Evolutionary conservation across 2,113 vertebrate species (phyloP).

Genomic region (Corvus moneduloides): DNA sequence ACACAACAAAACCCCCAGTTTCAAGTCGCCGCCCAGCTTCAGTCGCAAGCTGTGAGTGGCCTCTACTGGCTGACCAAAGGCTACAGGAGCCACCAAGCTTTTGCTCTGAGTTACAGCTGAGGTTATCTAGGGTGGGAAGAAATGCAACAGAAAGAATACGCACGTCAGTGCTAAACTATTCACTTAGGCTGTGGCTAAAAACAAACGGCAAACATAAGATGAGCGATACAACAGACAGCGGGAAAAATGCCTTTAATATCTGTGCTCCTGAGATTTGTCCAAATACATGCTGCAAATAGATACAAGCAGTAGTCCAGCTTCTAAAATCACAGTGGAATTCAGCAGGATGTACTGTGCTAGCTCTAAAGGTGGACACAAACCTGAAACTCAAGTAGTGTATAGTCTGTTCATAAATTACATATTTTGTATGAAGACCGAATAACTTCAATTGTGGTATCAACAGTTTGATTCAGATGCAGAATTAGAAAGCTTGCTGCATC

Average conservation of each 20-base stretch:
- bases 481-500: neutral
- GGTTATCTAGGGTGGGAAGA: neutral
- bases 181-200: neutral
- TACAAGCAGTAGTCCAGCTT: neutral
- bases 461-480: neutral
- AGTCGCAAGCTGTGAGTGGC: slow-evolving; percentile 94
- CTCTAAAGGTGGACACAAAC: neutral
- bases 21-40: slow-evolving; percentile 50
- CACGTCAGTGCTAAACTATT: neutral
- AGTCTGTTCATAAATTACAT: neutral
- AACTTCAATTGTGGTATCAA: neutral
- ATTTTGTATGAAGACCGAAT: neutral
- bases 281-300: neutral
- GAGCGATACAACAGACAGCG: accelerated
- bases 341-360: neutral
- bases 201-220: neutral
- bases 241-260: neutral
- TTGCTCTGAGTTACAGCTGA: neutral
- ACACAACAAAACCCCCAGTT: neutral
- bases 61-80: slow-evolving; percentile 94
- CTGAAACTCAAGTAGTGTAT: neutral
- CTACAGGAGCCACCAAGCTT: slow-evolving; percentile 77
- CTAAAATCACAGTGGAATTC: neutral
- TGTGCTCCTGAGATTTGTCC: neutral
- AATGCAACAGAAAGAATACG: neutral